Conservation (phyloP, 2,113 vertebrate species). For the Isichthys henryi region DNA sequence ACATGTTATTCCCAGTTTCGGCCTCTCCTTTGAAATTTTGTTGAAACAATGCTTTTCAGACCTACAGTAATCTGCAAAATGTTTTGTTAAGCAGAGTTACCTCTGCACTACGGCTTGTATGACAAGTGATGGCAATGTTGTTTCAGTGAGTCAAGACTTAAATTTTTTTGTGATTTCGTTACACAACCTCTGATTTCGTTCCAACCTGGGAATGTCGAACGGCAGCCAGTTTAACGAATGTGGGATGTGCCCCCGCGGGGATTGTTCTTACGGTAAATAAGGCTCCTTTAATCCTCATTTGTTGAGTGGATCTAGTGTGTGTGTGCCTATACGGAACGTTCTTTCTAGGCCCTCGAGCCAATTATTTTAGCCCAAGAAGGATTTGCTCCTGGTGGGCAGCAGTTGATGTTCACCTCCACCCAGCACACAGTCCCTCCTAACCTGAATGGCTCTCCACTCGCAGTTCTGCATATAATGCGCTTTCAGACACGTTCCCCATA, state of each 20-base stretch:
- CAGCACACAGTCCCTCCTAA: background rate
- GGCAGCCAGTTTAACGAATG: background rate
- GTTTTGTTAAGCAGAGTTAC: background rate
- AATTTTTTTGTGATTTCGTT: background rate
- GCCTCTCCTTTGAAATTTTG: background rate
- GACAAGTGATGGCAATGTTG: background rate
- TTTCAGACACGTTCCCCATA: background rate
- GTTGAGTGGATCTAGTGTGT: constrained; percentile 8
- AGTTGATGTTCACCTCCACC: background rate
- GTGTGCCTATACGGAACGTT: background rate
- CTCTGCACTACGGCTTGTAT: background rate
- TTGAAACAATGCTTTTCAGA: background rate
- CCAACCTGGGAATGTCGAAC: background rate
- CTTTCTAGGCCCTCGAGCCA: background rate
- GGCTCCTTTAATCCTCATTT: background rate
- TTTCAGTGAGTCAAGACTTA: background rate
- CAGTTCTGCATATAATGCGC: background rate
- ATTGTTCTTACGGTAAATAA: constrained; percentile 24
- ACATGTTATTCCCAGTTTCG: background rate
- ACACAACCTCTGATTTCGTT: background rate
- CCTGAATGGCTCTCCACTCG: background rate
- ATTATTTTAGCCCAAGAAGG: background rate
- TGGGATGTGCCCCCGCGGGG: background rate
- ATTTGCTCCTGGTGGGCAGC: background rate
- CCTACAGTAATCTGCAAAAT: constrained; percentile 7